Evolutionary conservation across 2,888 invertebrate species (phyloP).

Genomic region (Synanthedon formicaeformis): DNA sequence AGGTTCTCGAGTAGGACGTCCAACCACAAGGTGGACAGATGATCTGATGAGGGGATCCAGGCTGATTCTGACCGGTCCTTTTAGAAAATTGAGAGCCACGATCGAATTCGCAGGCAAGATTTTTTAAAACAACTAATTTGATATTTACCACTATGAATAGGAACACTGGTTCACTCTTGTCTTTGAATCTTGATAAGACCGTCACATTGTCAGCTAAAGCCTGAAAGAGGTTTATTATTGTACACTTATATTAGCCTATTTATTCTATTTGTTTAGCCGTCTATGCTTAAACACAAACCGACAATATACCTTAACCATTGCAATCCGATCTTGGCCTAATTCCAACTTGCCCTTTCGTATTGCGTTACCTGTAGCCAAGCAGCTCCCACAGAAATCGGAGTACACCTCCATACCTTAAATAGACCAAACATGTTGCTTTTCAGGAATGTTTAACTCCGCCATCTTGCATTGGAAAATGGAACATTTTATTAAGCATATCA

Average conservation of each 20-base stretch:
- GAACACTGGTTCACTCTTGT: constrained; percentile 78
- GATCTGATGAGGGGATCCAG: too few relatives aligned
- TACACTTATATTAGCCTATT: too few relatives aligned
- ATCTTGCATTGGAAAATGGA: too few relatives aligned
- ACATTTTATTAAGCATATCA: too few relatives aligned
- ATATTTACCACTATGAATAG: constrained; percentile 69
- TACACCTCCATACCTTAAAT: constrained; percentile 72
- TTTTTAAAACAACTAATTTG: neutral
- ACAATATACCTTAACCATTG: constrained; percentile 62
- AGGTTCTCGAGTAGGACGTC: too few relatives aligned
- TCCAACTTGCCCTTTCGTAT: constrained; percentile 77
- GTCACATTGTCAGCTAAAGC: constrained; percentile 72
- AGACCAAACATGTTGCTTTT: neutral
- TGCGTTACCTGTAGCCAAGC: constrained; percentile 72
- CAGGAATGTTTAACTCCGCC: too few relatives aligned
- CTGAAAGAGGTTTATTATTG: constrained; percentile 23
- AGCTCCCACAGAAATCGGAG: constrained; percentile 78
- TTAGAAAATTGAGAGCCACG: too few relatives aligned
- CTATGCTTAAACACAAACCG: too few relatives aligned
- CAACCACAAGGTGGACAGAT: too few relatives aligned
- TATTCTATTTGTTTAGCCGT: too few relatives aligned
- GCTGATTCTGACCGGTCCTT: too few relatives aligned
- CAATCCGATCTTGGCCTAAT: constrained; percentile 73
- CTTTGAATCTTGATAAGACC: constrained; percentile 70
- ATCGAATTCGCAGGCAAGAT: too few relatives aligned